Base-by-base conservation (phyloP, 1,140 invertebrate genomes). In the Galleria mellonella region DNA sequence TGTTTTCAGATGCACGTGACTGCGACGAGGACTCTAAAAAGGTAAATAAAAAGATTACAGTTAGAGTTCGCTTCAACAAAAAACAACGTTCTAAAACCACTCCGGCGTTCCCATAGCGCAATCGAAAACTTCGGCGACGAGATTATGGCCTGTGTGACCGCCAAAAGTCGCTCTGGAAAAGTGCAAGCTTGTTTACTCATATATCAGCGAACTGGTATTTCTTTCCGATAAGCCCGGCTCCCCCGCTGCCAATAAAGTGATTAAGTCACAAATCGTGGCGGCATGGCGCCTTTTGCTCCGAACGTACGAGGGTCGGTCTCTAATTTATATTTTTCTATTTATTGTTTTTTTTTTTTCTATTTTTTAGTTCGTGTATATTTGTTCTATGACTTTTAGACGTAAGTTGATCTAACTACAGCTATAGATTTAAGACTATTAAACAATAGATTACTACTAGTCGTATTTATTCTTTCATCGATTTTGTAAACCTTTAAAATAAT, bases 221-320 rank as follows among this genome's bases (percentile, higher is more conserved):
- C 70, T 74, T 79, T 72, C 63, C 70, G 78, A 82, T 83, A 83
- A 82, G 73, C 60, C 6, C 17, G 17, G 17, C 68, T 78, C 79
- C 82, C 82, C 60, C 62, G 77, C 73, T 70, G 78, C 77, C 82
- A 81, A 85, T 85, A 85, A 85, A 85, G 82, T 83, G 79, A 85
- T 85, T 85, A 85, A 85, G 82, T 78, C 78, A 73, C 82, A 85
- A 85, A 85, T 85, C 77, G 82, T 60, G 59, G 37, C 51, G 56
- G 59, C 51, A 47, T 55, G 68, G 61, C 59, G 61, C 62, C 72
- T 62, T 23, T 23, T 58, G 65, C 56, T 55, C 56, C 51, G 39
- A 67, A 55, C 44, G 55, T 39, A 36, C 36, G 28, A 35, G 51
- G 47, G 57, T 43, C 43, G 45, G 23, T 49, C 45, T 51, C 47